These are phyloP conservation scores for Eufriesea mexicana DNA, from an alignment of 1,140 invertebrate genomes.

Conservation along the genomic window DNA sequence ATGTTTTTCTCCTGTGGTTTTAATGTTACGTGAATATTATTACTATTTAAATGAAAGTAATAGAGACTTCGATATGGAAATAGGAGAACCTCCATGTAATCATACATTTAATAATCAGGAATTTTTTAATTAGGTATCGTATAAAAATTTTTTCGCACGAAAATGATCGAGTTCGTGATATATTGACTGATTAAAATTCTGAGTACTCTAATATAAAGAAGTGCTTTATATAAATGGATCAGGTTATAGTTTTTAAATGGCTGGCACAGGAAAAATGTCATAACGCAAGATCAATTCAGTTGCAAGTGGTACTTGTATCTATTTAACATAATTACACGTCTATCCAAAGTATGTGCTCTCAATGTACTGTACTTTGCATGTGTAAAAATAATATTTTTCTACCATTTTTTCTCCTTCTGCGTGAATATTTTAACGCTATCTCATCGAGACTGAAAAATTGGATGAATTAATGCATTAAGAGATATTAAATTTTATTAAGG, in stretches of 20 bases:
- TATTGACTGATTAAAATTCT: background rate
- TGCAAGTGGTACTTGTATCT: background rate
- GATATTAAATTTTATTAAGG: too few species aligned
- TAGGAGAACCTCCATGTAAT: too few species aligned
- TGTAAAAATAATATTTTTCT: background rate
- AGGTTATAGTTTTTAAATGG: background rate
- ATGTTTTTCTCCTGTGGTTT: too few species aligned
- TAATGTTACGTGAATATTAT: too few species aligned
- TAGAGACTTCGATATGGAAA: too few species aligned
- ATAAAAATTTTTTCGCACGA: background rate
- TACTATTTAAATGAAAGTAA: too few species aligned
- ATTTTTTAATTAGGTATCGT: too few species aligned
- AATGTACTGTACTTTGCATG: background rate
- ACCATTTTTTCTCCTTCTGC: background rate
- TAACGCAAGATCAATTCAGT: background rate
- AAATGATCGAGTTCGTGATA: background rate
- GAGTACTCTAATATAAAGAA: background rate
- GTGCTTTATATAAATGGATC: background rate
- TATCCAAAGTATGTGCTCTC: background rate
- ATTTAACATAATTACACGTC: constrained; percentile 4
- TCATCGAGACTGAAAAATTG: background rate
- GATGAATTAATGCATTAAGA: background rate
- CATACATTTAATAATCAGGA: too few species aligned
- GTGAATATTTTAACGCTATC: background rate
- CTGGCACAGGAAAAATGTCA: background rate